These are phyloP conservation scores for Alviniconcha strummeri DNA, from an alignment of 2,888 invertebrate species.

Conservation along the genomic window DNA sequence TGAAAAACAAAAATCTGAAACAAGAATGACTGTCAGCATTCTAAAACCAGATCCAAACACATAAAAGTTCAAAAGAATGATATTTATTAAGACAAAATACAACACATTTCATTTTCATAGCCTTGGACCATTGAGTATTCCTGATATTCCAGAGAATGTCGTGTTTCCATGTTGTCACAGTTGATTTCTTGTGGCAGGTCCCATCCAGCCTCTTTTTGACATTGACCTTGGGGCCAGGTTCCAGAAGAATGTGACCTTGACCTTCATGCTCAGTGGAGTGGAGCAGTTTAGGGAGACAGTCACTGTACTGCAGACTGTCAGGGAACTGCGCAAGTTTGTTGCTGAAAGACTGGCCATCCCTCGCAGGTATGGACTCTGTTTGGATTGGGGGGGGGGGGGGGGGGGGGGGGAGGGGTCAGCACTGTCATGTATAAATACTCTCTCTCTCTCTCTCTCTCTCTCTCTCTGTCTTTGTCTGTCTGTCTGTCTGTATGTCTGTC, in stretches of 20 bases:
- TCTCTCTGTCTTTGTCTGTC: background rate
- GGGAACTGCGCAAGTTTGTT: conserved; percentile 52
- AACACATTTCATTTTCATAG: no score
- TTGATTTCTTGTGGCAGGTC: conserved; percentile 22
- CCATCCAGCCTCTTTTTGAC: conserved; percentile 51
- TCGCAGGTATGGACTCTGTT: conserved; percentile 17
- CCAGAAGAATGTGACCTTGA: conserved; percentile 55
- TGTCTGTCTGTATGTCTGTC: no score
- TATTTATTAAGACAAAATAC: no score
- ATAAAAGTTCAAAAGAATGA: no score
- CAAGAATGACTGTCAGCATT: no score
- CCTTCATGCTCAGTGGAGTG: conserved; percentile 51
- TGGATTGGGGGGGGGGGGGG: background rate
- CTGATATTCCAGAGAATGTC: no score
- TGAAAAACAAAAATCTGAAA: no score
- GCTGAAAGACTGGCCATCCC: conserved; percentile 46
- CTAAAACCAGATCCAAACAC: no score
- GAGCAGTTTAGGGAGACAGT: conserved; percentile 49
- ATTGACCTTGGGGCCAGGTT: conserved; percentile 57
- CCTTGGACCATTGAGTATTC: no score
- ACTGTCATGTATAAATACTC: background rate
- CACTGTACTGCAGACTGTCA: conserved; percentile 56
- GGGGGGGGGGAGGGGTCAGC: no score
- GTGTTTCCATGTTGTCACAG: no score
- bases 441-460: background rate